phyloP scores from a whole-genome alignment of 2,797 vertebrate species.

The Hephaestus fuliginosus region DNA sequence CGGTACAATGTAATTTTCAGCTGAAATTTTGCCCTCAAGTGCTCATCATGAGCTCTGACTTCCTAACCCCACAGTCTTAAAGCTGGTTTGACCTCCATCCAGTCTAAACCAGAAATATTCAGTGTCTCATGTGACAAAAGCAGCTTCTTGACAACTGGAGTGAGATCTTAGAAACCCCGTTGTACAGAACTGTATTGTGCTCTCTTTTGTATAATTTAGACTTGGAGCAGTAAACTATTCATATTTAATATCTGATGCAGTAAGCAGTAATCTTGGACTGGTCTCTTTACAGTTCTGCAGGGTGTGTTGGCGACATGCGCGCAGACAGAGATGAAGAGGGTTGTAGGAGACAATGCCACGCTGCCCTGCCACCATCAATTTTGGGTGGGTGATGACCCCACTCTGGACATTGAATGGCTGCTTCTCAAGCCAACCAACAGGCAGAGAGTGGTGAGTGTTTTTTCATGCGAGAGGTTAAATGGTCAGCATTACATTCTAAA shows the following conservation, averaged over 20 bases:
- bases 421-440: slow-evolving; percentile 87
- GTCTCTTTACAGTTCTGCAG: slow-evolving; percentile 68
- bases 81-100: neutral
- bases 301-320: slow-evolving; percentile 74
- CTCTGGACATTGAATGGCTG: slow-evolving; percentile 95
- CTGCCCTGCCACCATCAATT: slow-evolving; percentile 93
- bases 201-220: neutral
- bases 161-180: neutral
- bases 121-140: neutral
- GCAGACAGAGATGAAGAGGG: slow-evolving; percentile 91
- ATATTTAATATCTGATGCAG: neutral
- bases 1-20: neutral
- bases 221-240: neutral
- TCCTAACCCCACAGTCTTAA: neutral
- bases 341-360: slow-evolving; percentile 93
- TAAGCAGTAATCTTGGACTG: neutral
- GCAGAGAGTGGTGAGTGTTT: slow-evolving; percentile 89
- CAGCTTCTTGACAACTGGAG: neutral
- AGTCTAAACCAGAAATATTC: neutral
- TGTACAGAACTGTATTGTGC: neutral
- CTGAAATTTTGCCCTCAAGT: neutral
- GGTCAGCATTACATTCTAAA: neutral
- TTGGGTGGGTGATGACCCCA: slow-evolving; percentile 88
- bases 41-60: neutral
- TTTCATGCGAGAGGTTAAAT: neutral